Base-by-base conservation (phyloP, 2,113 vertebrate species). In the Phycodurus eques region DNA sequence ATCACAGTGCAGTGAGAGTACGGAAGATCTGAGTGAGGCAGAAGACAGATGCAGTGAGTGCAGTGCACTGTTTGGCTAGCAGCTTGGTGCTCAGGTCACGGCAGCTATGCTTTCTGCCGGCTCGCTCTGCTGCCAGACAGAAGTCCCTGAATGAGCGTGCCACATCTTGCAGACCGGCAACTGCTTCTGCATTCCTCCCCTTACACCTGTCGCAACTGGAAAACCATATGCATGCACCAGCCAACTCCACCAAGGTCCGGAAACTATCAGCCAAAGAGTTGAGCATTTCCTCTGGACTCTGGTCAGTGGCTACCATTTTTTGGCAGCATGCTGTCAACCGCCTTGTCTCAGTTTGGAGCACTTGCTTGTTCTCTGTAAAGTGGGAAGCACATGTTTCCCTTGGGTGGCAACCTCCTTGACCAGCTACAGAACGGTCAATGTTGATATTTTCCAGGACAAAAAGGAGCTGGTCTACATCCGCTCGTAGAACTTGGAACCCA, bases 21-120 rank as follows among this genome's bases (percentile, higher is more conserved):
- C 93, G 93, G 86, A 97, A 95, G 54, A 94, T 94, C 90, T 98
- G 96, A 44, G 95, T 94, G 78, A 99, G 94, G 82, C 95, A 96
- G 88, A 97, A 95, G 70, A 96, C 92, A 0, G 95, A 94, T 39
- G 96, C 94, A 0, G 94, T 95, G 19, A 98, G 95, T 10, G 95
- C 94, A 0, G 94, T 95, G 90, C 95, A 96, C 79, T 98, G 95
- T 68, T 92, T 93, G 6, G 94, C 91, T 0, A 98, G 85, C 64
- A 97, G 93, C 83, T 93, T 95, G 74, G 92, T 90, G 72, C 93
- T 93, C 80, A 96, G 72, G 73, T 95, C 94, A 0, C 92, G 94
- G 87, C 95, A 95, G 75, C 91, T 93, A 61, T 89, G 92, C 71
- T 90, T 93, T 61, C 89, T 80, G 12, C 93, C 92, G 70, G 94